Percentiles rank a stretch among this genome's conserved stretches.
phyloP scores from a whole-genome alignment of 2,797 vertebrate species.

The Oryzias sinensis region DNA sequence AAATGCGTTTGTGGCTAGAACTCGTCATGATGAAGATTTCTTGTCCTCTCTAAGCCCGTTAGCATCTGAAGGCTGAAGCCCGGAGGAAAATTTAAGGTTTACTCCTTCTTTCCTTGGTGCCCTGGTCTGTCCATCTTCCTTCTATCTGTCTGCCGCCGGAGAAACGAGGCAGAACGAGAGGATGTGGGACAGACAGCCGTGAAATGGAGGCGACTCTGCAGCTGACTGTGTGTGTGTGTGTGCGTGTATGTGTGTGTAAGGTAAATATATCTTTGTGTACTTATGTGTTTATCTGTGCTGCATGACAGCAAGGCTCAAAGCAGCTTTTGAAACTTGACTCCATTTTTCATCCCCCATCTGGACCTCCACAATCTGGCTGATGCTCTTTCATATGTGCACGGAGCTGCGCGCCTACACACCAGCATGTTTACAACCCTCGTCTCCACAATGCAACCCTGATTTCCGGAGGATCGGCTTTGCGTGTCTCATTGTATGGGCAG shows the following conservation, averaged over 20 bases:
- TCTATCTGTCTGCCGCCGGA: conserved; percentile 55
- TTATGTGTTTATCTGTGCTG: conserved; percentile 61
- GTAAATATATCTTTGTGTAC: conserved; percentile 17
- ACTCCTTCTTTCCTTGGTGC: conserved; percentile 32
- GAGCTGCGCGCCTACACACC: conserved; percentile 23
- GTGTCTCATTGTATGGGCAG: conserved; percentile 25
- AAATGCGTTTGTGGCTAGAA: background rate
- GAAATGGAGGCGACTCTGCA: conserved; percentile 71
- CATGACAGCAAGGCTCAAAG: conserved; percentile 48
- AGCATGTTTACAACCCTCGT: conserved; percentile 62
- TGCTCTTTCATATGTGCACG: conserved; percentile 11
- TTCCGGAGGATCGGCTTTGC: conserved; percentile 64
- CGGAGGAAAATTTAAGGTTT: conserved; percentile 21
- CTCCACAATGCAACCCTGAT: conserved; percentile 65
- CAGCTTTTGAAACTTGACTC: conserved; percentile 68
- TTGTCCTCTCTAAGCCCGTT: conserved; percentile 19
- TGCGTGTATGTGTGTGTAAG: conserved; percentile 19
- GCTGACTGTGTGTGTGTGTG: conserved; percentile 24
- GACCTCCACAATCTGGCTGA: background rate
- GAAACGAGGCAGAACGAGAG: conserved; percentile 78
- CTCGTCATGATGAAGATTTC: conserved; percentile 6
- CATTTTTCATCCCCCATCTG: conserved; percentile 42
- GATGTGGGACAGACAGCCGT: conserved; percentile 74
- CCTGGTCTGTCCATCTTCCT: conserved; percentile 49
- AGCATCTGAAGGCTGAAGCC: conserved; percentile 14